Conservation (phyloP, 2,888 invertebrate species). For the Drosophila picticornis region DNA sequence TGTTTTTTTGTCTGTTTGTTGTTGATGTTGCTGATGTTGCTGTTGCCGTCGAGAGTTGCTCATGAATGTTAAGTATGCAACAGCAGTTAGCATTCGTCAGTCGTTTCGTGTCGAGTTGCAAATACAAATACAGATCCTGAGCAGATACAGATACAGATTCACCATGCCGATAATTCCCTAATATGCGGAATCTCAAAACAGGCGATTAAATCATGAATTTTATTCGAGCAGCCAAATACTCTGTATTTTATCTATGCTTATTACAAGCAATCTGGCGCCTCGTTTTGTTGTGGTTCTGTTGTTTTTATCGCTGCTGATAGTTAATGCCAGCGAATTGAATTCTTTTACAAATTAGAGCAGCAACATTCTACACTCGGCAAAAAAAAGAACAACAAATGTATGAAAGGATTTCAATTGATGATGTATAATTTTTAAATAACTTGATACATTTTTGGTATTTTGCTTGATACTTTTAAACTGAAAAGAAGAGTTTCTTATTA, state of each 20-base stretch:
- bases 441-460: not conserved
- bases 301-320: slow-evolving; percentile 14
- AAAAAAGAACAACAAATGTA: not conserved
- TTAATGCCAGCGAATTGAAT: slow-evolving; percentile 26
- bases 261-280: slow-evolving; percentile 24
- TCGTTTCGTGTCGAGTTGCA: not conserved
- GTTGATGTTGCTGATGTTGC: slow-evolving; percentile 19
- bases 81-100: slow-evolving; percentile 29
- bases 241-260: slow-evolving; percentile 7
- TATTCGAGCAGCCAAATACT: slow-evolving; percentile 4
- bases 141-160: slow-evolving; percentile 9
- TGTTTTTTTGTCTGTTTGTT: not conserved
- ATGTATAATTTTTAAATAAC: not conserved
- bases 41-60: slow-evolving; percentile 6
- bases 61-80: slow-evolving; percentile 38
- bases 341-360: slow-evolving; percentile 36
- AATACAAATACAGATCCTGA: slow-evolving; percentile 4
- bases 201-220: slow-evolving; percentile 14
- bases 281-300: slow-evolving; percentile 5
- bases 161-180: slow-evolving; percentile 12
- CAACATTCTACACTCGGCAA: slow-evolving; percentile 7
- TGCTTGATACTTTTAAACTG: not conserved
- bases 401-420: not conserved
- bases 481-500: not conserved
- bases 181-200: not conserved